Conservation (phyloP, 1,140 invertebrate genomes). For the Sarcophaga peregrina region DNA sequence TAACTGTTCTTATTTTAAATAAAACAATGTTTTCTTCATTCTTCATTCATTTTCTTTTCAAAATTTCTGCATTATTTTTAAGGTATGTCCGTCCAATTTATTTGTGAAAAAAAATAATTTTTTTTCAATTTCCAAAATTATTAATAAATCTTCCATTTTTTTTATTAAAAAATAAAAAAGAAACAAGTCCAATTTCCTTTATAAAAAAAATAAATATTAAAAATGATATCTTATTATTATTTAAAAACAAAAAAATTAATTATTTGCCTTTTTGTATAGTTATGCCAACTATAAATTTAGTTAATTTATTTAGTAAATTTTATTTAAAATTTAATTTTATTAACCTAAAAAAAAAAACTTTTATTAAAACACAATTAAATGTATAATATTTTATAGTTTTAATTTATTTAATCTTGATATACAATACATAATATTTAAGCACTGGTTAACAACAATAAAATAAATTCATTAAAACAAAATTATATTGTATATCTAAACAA, state of each 20-base stretch:
- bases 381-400: slow-evolving; percentile 22
- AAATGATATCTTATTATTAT: background rate
- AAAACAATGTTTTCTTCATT: background rate
- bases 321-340: slow-evolving; percentile 21
- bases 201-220: background rate
- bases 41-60: slow-evolving; percentile 7
- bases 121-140: background rate
- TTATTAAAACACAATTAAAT: background rate
- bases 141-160: background rate
- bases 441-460: slow-evolving; percentile 35
- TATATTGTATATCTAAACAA: background rate
- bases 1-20: no score
- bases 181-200: background rate
- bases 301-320: slow-evolving; percentile 31
- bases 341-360: background rate
- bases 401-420: slow-evolving; percentile 34
- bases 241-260: background rate
- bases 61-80: slow-evolving; percentile 14
- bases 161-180: background rate
- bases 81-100: slow-evolving; percentile 33
- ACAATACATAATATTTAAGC: slow-evolving; percentile 13
- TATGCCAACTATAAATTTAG: background rate
- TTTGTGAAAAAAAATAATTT: background rate
- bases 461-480: background rate
- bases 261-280: background rate